These are phyloP conservation scores for Phyllotreta cruciferae DNA, from an alignment of 2,888 invertebrate species.

Conservation along the genomic window DNA sequence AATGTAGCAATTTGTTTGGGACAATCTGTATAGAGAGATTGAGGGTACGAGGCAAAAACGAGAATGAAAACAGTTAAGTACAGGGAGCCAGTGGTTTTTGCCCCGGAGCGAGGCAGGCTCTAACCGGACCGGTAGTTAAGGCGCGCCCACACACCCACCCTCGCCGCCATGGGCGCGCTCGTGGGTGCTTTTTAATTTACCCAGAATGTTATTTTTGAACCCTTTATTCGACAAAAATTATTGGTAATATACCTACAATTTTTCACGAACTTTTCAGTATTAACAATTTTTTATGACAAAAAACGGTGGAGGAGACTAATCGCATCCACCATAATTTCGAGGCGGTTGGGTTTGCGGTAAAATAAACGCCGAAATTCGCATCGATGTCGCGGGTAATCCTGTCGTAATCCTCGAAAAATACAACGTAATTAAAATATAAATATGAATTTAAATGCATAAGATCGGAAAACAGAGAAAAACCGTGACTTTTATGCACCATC, in stretches of 20 bases:
- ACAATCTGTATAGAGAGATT: conserved; percentile 21
- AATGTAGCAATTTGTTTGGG: neutral
- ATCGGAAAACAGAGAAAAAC: conserved; percentile 37
- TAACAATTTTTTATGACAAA: too few relatives aligned
- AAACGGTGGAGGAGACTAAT: too few relatives aligned
- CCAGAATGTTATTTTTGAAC: too few relatives aligned
- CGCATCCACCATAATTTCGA: too few relatives aligned
- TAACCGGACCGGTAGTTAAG: conserved; percentile 52
- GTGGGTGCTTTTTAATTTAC: neutral
- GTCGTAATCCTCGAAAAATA: conserved; percentile 25
- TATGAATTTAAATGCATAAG: conserved; percentile 43
- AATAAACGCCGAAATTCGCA: conserved; percentile 28
- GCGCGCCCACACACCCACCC: conserved; percentile 55
- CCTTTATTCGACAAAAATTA: too few relatives aligned
- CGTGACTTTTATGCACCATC: conserved; percentile 38
- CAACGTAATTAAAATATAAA: conserved; percentile 39
- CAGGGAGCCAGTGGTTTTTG: conserved; percentile 51
- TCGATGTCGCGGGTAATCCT: conserved; percentile 39
- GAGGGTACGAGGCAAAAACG: conserved; percentile 42
- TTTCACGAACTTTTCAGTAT: too few relatives aligned
- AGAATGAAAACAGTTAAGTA: conserved; percentile 51
- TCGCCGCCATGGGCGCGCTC: conserved; percentile 40
- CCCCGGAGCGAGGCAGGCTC: conserved; percentile 49
- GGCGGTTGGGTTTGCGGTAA: too few relatives aligned
- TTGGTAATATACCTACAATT: too few relatives aligned